A percentile compares a stretch with the other conserved stretches of the same genome.
These are phyloP conservation scores for Parnassius mnemosyne DNA, from an alignment of 2,888 invertebrate species.

Conservation along the genomic window DNA sequence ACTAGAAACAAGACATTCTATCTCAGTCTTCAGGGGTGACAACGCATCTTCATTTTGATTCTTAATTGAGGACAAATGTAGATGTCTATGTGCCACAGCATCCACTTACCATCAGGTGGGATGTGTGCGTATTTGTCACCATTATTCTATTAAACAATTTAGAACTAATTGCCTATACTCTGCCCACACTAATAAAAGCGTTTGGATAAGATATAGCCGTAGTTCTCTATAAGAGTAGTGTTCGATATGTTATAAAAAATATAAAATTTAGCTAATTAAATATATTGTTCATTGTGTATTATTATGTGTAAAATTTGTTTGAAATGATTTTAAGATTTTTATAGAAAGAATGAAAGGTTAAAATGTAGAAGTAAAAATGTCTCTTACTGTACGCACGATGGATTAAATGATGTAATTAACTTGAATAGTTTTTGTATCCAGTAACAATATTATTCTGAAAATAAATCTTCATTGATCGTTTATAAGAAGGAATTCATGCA, in stretches of 20 bases:
- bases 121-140: no score
- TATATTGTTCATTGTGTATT: background rate
- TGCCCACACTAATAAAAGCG: no score
- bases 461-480: slow-evolving; percentile 22
- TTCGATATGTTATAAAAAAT: slow-evolving; percentile 6
- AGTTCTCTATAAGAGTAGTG: background rate
- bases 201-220: no score
- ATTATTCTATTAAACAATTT: no score
- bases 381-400: slow-evolving; percentile 15
- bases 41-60: no score
- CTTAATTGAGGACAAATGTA: no score
- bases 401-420: slow-evolving; percentile 8
- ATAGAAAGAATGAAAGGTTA: background rate
- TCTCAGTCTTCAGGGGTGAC: no score
- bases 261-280: background rate
- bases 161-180: no score
- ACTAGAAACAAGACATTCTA: no score
- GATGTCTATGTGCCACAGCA: no score
- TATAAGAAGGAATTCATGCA: slow-evolving; percentile 54
- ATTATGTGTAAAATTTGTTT: background rate
- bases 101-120: no score
- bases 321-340: slow-evolving; percentile 9
- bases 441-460: slow-evolving; percentile 11
- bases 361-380: background rate
- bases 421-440: slow-evolving; percentile 16